Percentiles rank a stretch among this genome's conserved stretches.
These are phyloP conservation scores for Nomada goodeniana DNA, from an alignment of 2,888 invertebrate genomes.

Conservation along the genomic window DNA sequence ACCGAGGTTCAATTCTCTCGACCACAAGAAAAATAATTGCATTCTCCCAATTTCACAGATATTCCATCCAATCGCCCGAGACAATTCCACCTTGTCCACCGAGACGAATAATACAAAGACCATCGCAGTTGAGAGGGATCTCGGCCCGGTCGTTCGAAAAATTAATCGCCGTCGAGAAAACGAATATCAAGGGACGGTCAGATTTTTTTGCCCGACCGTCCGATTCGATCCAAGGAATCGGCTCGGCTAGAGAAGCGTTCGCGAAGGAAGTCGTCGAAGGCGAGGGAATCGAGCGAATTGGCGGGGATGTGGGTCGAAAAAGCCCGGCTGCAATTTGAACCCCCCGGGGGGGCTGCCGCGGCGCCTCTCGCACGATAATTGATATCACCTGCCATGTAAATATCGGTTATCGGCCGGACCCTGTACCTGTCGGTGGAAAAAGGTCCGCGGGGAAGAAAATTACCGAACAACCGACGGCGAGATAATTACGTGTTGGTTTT, in stretches of 20 bases:
- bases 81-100: not conserved
- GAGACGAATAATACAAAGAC: too few species aligned
- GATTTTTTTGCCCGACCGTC: slow-evolving; percentile 31
- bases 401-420: slow-evolving; percentile 76
- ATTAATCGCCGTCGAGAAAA: slow-evolving; percentile 11
- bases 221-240: slow-evolving; percentile 37
- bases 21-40: too few species aligned
- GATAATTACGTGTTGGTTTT: slow-evolving; percentile 85
- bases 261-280: slow-evolving; percentile 61
- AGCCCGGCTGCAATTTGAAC: slow-evolving; percentile 68
- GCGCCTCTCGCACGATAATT: slow-evolving; percentile 79
- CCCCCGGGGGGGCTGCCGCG: slow-evolving; percentile 58
- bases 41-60: too few species aligned
- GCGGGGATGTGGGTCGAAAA: slow-evolving; percentile 54
- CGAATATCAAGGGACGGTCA: slow-evolving; percentile 5
- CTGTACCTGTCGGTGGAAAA: slow-evolving; percentile 70
- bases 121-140: too few species aligned
- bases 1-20: too few species aligned
- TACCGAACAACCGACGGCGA: slow-evolving; percentile 78
- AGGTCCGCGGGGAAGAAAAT: slow-evolving; percentile 65
- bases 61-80: not conserved
- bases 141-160: not conserved
- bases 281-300: slow-evolving; percentile 79
- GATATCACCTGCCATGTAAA: slow-evolving; percentile 84
- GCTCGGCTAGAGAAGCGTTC: slow-evolving; percentile 39